Conservation (phyloP, 2,888 invertebrate genomes). For the Micoletzkya japonica region DNA sequence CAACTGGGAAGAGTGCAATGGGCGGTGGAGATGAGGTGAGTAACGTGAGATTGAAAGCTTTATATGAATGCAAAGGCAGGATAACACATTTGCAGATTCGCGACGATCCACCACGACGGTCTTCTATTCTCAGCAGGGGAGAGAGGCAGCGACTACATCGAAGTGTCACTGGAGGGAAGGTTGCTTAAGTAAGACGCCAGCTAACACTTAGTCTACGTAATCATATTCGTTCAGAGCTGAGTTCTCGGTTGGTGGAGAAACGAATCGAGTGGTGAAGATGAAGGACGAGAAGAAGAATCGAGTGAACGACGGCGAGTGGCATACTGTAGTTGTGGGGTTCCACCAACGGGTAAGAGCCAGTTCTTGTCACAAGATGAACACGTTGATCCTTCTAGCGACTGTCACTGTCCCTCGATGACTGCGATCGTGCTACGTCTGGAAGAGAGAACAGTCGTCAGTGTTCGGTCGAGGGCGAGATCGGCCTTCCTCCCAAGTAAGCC, state of each 20-base stretch:
- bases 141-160: constrained; percentile 48
- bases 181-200: constrained; percentile 40
- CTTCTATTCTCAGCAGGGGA: constrained; percentile 53
- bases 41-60: background rate
- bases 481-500: constrained; percentile 50
- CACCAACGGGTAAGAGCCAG: constrained; percentile 44
- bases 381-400: constrained; percentile 4
- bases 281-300: constrained; percentile 51
- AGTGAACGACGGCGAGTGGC: constrained; percentile 61
- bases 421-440: constrained; percentile 16
- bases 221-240: constrained; percentile 32
- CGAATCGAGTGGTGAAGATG: constrained; percentile 40
- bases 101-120: constrained; percentile 53
- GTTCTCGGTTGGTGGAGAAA: constrained; percentile 46
- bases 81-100: constrained; percentile 35
- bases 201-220: constrained; percentile 19
- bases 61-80: no score
- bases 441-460: constrained; percentile 39
- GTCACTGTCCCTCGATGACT: constrained; percentile 8
- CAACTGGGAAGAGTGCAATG: constrained; percentile 44
- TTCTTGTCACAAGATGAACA: background rate
- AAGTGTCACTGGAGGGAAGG: constrained; percentile 51
- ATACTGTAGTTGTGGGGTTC: constrained; percentile 48
- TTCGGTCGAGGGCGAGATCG: constrained; percentile 45
- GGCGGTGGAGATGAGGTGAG: constrained; percentile 43